phyloP scores from a whole-genome alignment of 2,113 vertebrate genomes.

The Shinisaurus crocodilurus region DNA sequence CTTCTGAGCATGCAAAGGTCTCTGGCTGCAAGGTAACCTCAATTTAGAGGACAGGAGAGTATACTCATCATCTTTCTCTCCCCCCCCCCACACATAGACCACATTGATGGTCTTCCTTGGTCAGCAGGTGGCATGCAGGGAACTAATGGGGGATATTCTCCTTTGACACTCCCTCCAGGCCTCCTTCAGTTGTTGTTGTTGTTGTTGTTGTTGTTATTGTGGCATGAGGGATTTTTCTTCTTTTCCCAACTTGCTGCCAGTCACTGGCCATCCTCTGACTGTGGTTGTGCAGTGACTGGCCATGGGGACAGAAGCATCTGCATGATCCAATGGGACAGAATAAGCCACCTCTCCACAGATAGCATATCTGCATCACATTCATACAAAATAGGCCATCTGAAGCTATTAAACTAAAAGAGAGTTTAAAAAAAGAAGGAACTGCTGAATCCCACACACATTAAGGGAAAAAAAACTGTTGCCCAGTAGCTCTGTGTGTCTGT shows the following conservation, averaged over 20 bases:
- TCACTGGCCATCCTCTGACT: not conserved
- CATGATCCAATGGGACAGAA: not conserved
- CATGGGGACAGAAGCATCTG: too few relatives aligned
- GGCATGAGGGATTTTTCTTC: not conserved
- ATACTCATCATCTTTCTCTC: not conserved
- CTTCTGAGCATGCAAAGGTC: not conserved
- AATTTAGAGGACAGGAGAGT: not conserved
- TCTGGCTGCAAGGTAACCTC: not conserved
- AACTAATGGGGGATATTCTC: not conserved
- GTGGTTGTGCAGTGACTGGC: not conserved
- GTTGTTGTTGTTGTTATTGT: not conserved
- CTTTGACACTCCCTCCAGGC: not conserved
- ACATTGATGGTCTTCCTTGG: not conserved
- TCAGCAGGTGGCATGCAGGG: not conserved
- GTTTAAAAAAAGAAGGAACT: not conserved
- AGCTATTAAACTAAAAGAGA: not conserved
- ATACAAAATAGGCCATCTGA: not conserved
- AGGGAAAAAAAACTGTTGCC: not conserved
- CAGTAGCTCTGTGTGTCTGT: not conserved
- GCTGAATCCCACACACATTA: not conserved
- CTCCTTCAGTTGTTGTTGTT: not conserved
- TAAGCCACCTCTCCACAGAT: not conserved
- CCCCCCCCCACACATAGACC: not conserved
- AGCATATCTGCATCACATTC: not conserved
- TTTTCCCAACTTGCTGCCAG: too few relatives aligned